Evolutionary conservation across 2,113 vertebrate species (phyloP), one percentile per base, ranked within the genome.

Genomic region (Notechis scutatus): DNA sequence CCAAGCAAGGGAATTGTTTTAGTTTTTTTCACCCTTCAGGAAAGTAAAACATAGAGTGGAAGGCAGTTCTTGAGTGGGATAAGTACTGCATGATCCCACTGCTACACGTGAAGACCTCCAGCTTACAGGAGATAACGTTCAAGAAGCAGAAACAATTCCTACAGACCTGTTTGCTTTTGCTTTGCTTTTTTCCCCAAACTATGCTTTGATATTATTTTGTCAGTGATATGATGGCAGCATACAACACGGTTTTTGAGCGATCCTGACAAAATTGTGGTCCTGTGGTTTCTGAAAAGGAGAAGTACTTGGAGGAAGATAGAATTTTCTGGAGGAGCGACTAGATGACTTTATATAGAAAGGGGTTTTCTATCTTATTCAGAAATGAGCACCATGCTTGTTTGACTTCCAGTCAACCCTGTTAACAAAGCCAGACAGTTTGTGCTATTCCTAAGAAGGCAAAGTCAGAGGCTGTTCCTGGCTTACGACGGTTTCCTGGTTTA

Each of bases 1-100:
- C 97, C 97, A 98, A 96, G 96, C 96, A 95, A 96, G 96, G 97
- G 97, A 97, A 97, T 96, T 97, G 96, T 39, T 97, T 96, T 96
- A 96, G 97, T 96, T 96, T 97, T 94, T 96, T 96, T 97, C 97
- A 97, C 97, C 98, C 97, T 98, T 97, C 97, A 95, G 97, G 97
- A 97, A 98, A 95, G 97, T 96, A 97, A 97, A 98, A 97, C 97
- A 97, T 97, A 98, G 97, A 98, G 97, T 97, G 97, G 97, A 97
- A 96, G 97, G 95, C 93, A 95, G 95, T 97, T 97, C 96, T 96
- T 91, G 95, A 95, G 95, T 96, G 95, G 95, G 97, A 94, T 61
- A 93, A 94, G 95, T 92, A 95, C 91, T 96, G 92, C 93, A 94
- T 50, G 86, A 26, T 15, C 50, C 50, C 14, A 50, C 26, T 24